Evolutionary conservation across 2,888 invertebrate genomes (phyloP), one percentile per base, ranked within the genome.

Genomic region (Gastracanthus pulcherrimus): DNA sequence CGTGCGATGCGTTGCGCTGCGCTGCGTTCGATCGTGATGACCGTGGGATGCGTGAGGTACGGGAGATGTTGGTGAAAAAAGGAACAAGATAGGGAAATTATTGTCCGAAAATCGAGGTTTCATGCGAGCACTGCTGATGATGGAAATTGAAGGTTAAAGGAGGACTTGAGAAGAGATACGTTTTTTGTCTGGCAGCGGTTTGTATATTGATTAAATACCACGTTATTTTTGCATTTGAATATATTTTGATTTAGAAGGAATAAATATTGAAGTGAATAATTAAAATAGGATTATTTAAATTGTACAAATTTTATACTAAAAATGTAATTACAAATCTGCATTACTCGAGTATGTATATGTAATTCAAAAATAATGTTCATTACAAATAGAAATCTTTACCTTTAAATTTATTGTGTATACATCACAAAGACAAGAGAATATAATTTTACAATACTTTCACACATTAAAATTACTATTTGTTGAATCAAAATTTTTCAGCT

Each of bases 31-130:
- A n/a, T n/a, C n/a, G n/a, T n/a, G n/a, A n/a, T 67, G 69, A 60
- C 45, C 51, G 45, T 41, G 69, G 41, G 69, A 76, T 41, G 67
- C 38, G 51, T 36, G 51, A 60, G 41, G n/a, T 23, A 36, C n/a
- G n/a, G n/a, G n/a, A n/a, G n/a, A n/a, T n/a, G 36, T 23, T 16
- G 45, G 23, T 31, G n/a, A 34, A 45, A 29, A 58, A 58, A 38
- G n/a, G 58, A 60, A 69, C 16, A 19, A 45, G 58, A 36, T 3
- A 3, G 26, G n/a, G 26, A 66, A 75, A 66, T 75, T 48, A 75
- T 48, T 51, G 29, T 13, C 48, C 70, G 51, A 70, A 77, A 62
- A 77, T 36, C 29, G 29, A 41, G 55, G 38, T 41, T 13, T 34
- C 34, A 16, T 45, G 38, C 41, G 45, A 74, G 31, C 19, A 19